Evolutionary conservation across 2,113 vertebrate genomes (phyloP).

Genomic region (Pseudopodoces humilis): DNA sequence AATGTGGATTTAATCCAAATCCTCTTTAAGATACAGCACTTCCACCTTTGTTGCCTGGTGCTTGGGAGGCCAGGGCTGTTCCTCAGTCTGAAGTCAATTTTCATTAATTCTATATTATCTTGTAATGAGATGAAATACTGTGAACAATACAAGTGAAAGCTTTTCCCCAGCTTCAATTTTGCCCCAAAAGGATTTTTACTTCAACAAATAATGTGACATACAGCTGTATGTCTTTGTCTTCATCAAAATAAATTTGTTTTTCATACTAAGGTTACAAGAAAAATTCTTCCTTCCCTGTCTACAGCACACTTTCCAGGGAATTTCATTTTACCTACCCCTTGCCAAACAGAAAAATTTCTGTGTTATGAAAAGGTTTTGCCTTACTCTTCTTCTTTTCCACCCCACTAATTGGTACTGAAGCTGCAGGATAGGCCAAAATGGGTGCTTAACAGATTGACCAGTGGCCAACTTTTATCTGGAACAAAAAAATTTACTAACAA

Average conservation of each 20-base stretch:
- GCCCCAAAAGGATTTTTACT: background rate
- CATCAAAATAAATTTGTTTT: constrained; percentile 22
- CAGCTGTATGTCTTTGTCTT: background rate
- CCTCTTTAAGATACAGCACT: background rate
- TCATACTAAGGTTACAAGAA: background rate
- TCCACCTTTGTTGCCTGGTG: background rate
- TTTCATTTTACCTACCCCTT: background rate
- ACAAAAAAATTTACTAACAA: background rate
- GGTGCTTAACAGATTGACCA: background rate
- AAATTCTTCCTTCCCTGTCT: constrained; percentile 11
- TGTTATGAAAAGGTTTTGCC: background rate
- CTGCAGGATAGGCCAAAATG: background rate
- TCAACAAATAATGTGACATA: background rate
- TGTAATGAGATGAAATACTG: background rate
- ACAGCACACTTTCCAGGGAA: background rate
- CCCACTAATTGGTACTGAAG: background rate
- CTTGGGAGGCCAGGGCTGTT: background rate
- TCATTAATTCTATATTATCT: background rate
- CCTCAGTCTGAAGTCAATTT: background rate
- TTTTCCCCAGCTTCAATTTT: background rate
- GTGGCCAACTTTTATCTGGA: background rate
- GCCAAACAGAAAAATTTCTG: background rate
- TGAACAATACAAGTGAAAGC: background rate
- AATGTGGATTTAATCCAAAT: background rate
- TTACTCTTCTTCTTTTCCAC: background rate